Conservation (phyloP, 1,140 invertebrate species). For the Drosophila ironensis region DNA sequence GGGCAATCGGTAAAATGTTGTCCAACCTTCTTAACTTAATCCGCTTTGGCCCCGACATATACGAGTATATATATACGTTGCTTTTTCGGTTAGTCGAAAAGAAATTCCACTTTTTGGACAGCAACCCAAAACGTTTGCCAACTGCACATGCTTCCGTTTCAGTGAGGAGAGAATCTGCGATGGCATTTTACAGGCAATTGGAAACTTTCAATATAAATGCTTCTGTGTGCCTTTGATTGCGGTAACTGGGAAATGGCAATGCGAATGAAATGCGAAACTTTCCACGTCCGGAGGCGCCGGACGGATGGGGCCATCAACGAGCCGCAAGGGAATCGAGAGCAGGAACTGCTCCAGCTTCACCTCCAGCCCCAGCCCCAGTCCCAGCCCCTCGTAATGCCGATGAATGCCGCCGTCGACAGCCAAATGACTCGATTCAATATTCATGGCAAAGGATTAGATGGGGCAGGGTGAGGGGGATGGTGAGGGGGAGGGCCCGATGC, state of each 20-base stretch:
- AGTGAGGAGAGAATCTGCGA: slow-evolving; percentile 9
- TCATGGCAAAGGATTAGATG: slow-evolving; percentile 12
- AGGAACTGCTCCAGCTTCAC: too few species aligned
- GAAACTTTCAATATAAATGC: slow-evolving; percentile 44
- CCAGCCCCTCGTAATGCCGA: background rate
- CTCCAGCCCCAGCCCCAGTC: too few species aligned
- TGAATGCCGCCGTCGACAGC: slow-evolving; percentile 35
- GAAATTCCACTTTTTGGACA: background rate
- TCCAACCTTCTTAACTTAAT: slow-evolving; percentile 23
- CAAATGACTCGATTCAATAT: slow-evolving; percentile 57
- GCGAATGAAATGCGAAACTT: slow-evolving; percentile 32
- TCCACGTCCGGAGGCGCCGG: slow-evolving; percentile 10
- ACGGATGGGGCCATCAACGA: slow-evolving; percentile 35
- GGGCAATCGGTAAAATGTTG: background rate
- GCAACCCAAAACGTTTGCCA: background rate
- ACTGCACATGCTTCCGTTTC: slow-evolving; percentile 1
- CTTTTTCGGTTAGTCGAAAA: slow-evolving; percentile 6
- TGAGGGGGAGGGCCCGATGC: too few species aligned
- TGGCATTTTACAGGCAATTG: slow-evolving; percentile 48
- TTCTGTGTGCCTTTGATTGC: slow-evolving; percentile 37
- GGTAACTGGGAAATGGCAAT: slow-evolving; percentile 37
- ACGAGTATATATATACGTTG: background rate
- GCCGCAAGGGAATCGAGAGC: slow-evolving; percentile 28
- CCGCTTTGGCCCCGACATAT: slow-evolving; percentile 15
- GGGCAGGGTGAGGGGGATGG: background rate